These are phyloP conservation scores for Chondrilla cf. caribensis DNA, from an alignment of 37 sponge, comb jelly and placozoan genomes.

Conservation along the genomic window DNA sequence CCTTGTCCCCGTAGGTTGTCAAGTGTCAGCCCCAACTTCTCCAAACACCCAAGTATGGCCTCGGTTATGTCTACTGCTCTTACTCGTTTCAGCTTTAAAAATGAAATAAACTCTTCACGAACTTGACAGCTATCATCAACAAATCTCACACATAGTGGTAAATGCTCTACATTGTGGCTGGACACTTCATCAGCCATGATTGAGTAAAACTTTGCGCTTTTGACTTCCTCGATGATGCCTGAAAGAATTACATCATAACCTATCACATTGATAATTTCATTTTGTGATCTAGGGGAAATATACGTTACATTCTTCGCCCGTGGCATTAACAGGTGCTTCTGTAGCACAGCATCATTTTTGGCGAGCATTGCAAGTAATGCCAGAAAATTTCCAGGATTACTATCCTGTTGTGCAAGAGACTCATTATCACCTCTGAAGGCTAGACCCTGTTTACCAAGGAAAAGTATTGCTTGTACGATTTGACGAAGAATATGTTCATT, in stretches of 20 bases:
- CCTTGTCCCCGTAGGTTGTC: conserved; percentile 51
- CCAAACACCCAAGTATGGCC: conserved; percentile 37
- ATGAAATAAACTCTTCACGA: conserved; percentile 47
- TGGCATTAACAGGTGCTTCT: conserved; percentile 22
- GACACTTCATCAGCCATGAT: conserved; percentile 58
- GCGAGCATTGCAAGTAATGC: conserved; percentile 31
- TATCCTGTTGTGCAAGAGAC: neutral
- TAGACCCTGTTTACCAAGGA: conserved; percentile 50
- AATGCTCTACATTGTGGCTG: conserved; percentile 57
- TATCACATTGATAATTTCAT: conserved; percentile 61
- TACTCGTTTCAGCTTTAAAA: conserved; percentile 45
- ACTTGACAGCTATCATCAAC: conserved; percentile 31
- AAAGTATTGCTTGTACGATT: conserved; percentile 53
- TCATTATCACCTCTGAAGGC: conserved; percentile 47
- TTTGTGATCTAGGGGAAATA: conserved; percentile 56
- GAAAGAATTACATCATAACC: conserved; percentile 43
- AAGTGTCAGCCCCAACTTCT: conserved; percentile 44
- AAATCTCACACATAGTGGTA: conserved; percentile 28
- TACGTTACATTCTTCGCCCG: conserved; percentile 53
- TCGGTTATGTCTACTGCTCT: conserved; percentile 53
- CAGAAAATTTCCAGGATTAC: conserved; percentile 59
- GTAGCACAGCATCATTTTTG: conserved; percentile 31
- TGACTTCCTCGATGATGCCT: conserved; percentile 42
- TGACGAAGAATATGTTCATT: conserved; percentile 48
- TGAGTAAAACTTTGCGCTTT: conserved; percentile 46